Evolutionary conservation across 37 sponge, comb jelly and placozoan genomes (phyloP), one percentile per base, ranked within the genome.

Genomic region (Theonella swinhoei): DNA sequence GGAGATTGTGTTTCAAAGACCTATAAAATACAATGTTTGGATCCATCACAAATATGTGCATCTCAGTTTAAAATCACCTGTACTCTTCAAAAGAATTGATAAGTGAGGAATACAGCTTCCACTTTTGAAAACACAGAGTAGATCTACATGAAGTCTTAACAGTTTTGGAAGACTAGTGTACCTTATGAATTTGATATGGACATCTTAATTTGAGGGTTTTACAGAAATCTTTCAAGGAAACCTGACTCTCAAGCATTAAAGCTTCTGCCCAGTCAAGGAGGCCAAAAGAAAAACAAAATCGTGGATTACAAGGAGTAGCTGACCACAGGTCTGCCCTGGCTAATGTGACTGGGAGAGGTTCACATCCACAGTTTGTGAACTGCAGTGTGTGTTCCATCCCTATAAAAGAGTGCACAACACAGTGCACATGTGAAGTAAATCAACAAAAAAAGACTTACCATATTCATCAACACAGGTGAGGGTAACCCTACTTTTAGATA

Each of bases 61-160:
- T n/a, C n/a, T n/a, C n/a, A n/a, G n/a, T n/a, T n/a, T n/a, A n/a
- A 37, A 22, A 5, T 19, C 42, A 75, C 75, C 75, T 39, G 28
- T 54, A 75, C 24, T 75, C 75, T 42, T 75, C 75, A 75, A 75
- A 75, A 22, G 75, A 24, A 47, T 75, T 58, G 19, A 75, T 54
- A 4, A 75, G 60, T 8, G 25, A 8, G 17, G 54, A 4, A 25
- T 75, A 75, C 8, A 75, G 8, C 7, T 39, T 28, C 19, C 32
- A 35, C 22, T 14, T 20, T 58, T 75, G 32, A 4, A 75, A 54
- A 35, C 8, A 30, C 4, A 75, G 4, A 75, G 17, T 7, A 75
- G 20, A 72, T 9, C 9, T 8, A 7, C 34, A 8, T 28, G 25
- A 36, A 39, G 9, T 8, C 24, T 35, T 40, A 43, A 42, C 9